Conservation (phyloP, 2,797 vertebrate species). For the Trachops cirrhosus region DNA sequence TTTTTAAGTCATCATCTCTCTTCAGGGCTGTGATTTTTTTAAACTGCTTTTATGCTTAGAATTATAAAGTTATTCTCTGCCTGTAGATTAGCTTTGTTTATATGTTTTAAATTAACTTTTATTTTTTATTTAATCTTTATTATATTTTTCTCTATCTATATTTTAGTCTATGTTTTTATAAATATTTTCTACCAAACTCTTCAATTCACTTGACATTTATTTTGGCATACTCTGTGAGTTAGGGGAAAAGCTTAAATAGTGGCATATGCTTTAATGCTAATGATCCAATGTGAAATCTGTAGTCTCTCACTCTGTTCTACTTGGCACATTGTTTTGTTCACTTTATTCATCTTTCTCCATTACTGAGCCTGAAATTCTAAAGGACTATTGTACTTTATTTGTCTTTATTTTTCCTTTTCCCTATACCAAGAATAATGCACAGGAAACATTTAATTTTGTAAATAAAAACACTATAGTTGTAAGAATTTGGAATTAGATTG, state of each 20-base stretch:
- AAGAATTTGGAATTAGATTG: not conserved
- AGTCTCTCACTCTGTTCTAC: not conserved
- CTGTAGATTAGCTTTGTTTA: not conserved
- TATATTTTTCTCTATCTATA: not conserved
- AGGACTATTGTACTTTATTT: not conserved
- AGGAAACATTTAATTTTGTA: not conserved
- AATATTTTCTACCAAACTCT: not conserved
- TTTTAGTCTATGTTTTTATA: not conserved
- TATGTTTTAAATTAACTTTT: not conserved
- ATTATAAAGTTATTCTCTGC: slow-evolving; percentile 13
- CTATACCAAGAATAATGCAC: not conserved
- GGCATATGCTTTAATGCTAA: not conserved
- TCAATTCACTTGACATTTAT: not conserved
- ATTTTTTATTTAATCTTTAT: no score
- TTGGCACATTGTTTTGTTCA: not conserved
- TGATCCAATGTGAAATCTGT: not conserved
- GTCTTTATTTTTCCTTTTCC: not conserved
- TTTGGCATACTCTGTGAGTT: not conserved
- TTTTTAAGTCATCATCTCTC: no score
- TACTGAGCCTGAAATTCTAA: not conserved
- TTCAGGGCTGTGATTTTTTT: not conserved
- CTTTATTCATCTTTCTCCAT: not conserved
- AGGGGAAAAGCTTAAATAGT: not conserved
- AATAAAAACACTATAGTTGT: not conserved
- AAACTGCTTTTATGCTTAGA: not conserved